phyloP scores from a whole-genome alignment of 2,888 invertebrate genomes.

The Eulithis testata region DNA sequence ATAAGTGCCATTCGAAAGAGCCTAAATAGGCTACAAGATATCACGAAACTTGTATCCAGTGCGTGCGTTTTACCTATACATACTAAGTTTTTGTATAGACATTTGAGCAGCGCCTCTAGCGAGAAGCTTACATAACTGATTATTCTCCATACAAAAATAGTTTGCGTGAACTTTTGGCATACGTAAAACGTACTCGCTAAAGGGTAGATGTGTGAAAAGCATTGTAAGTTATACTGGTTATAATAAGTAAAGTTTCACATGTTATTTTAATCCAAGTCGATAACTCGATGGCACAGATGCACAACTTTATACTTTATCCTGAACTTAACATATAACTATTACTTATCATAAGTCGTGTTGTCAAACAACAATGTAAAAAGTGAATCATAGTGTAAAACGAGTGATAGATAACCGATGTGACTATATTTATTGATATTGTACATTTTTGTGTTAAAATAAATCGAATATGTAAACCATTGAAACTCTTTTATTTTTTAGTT shows the following conservation, averaged over 20 bases:
- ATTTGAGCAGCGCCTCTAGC: no score
- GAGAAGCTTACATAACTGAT: no score
- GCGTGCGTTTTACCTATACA: no score
- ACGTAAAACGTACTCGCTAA: no score
- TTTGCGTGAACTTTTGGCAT: no score
- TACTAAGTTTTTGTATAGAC: no score
- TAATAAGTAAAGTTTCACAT: background rate
- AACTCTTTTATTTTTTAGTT: constrained; percentile 34
- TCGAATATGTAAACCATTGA: constrained; percentile 56
- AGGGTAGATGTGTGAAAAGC: no score
- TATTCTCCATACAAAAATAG: no score
- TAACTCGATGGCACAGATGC: constrained; percentile 32
- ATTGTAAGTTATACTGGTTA: no score
- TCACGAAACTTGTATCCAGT: background rate
- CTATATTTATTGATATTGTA: constrained; percentile 83
- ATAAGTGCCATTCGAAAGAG: constrained; percentile 13
- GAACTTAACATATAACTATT: constrained; percentile 16
- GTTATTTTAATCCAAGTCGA: constrained; percentile 3
- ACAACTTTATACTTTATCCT: constrained; percentile 35
- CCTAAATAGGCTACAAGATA: background rate
- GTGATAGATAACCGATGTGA: constrained; percentile 77
- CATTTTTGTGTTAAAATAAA: constrained; percentile 83
- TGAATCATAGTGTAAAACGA: constrained; percentile 66
- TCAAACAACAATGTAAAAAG: constrained; percentile 76
- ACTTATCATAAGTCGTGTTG: constrained; percentile 53